Evolutionary conservation across 2,888 invertebrate genomes (phyloP).

Genomic region (Minunthozetes semirufus): DNA sequence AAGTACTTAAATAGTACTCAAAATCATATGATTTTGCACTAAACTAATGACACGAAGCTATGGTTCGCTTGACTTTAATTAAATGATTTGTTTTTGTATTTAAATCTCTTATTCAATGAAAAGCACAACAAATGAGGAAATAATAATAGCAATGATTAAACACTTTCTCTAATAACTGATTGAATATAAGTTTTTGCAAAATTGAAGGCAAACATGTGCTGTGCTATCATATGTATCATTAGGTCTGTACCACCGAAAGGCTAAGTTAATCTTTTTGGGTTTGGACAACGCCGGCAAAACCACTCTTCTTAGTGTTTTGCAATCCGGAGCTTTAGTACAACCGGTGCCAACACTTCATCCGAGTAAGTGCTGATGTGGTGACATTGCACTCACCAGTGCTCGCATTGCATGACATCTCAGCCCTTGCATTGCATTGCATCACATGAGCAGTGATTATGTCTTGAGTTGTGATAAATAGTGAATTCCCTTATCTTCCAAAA

Average conservation of each 20-base stretch:
- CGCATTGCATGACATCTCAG: not conserved
- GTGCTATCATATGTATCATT: not conserved
- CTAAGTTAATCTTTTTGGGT: constrained; percentile 50
- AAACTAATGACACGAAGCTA: too few relatives aligned
- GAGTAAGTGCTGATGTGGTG: constrained; percentile 46
- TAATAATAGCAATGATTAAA: too few relatives aligned
- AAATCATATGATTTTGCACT: too few relatives aligned
- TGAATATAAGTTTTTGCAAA: too few relatives aligned
- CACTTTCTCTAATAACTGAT: too few relatives aligned
- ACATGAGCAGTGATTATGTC: not conserved
- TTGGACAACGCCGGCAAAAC: constrained; percentile 52
- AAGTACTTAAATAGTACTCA: too few relatives aligned
- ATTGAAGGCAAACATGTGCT: not conserved
- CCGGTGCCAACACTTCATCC: constrained; percentile 51
- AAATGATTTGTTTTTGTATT: too few relatives aligned
- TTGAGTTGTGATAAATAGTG: too few relatives aligned
- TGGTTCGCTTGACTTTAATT: too few relatives aligned
- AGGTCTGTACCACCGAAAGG: constrained; percentile 48
- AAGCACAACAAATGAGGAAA: too few relatives aligned
- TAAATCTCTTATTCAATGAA: too few relatives aligned
- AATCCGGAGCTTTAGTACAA: constrained; percentile 51
- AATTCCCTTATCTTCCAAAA: too few relatives aligned
- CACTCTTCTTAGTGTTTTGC: constrained; percentile 50
- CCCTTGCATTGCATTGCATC: not conserved
- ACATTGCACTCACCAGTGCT: not conserved